Conservation (phyloP, 1,140 invertebrate species). For the Orussus abietinus region DNA sequence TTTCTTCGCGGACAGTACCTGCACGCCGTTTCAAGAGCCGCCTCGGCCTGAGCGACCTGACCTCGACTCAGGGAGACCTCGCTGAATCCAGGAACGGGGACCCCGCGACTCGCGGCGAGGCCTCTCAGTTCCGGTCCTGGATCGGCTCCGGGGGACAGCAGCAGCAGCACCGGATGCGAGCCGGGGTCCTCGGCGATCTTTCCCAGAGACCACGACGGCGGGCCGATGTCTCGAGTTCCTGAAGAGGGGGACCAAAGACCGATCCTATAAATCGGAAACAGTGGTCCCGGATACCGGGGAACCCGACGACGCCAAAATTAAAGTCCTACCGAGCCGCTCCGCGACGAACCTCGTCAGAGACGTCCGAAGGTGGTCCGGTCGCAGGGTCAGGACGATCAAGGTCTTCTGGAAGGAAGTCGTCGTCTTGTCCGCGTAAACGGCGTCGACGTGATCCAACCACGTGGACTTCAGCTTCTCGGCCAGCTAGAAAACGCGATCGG, state of each 20-base stretch:
- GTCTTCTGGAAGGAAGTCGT: conserved; percentile 78
- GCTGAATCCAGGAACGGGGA: conserved; percentile 34
- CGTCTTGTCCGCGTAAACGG: conserved; percentile 53
- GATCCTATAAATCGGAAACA: no score
- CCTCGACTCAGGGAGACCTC: conserved; percentile 74
- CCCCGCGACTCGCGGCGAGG: conserved; percentile 50
- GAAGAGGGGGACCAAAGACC: no score
- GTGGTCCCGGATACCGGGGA: no score
- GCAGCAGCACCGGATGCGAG: conserved; percentile 62
- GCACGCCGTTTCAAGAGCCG: conserved; percentile 55
- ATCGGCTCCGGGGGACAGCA: conserved; percentile 71
- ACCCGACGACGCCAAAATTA: no score
- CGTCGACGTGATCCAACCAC: conserved; percentile 42
- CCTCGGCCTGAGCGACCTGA: conserved; percentile 57
- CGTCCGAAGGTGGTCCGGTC: conserved; percentile 76
- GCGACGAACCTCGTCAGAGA: conserved; percentile 69
- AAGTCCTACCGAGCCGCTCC: conserved; percentile 60
- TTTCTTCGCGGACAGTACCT: no score
- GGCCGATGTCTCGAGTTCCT: conserved; percentile 41
- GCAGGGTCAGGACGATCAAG: conserved; percentile 74
- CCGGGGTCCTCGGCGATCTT: conserved; percentile 48
- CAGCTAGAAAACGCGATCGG: no score
- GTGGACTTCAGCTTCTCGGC: conserved; percentile 40
- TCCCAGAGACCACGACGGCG: conserved; percentile 39
- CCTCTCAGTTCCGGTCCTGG: conserved; percentile 70